These are phyloP conservation scores for Ptychodera flava DNA, from an alignment of 35 echinoderm and acorn worm genomes.

Conservation along the genomic window DNA sequence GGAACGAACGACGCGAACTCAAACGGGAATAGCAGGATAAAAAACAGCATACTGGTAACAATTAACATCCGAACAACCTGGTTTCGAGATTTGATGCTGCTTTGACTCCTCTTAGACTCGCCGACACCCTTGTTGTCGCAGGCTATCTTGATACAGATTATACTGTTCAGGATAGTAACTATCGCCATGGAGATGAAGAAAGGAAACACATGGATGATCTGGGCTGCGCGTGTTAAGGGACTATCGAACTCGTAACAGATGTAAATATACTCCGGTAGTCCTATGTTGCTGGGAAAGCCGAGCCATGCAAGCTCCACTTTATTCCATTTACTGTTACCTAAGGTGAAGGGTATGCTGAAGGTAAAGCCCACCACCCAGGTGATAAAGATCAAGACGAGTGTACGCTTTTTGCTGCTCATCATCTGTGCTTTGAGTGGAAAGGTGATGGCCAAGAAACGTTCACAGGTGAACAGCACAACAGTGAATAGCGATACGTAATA, in stretches of 20 bases:
- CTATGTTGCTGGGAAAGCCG: slow-evolving; percentile 23
- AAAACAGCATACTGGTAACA: slow-evolving; percentile 35
- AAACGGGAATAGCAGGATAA: slow-evolving; percentile 24
- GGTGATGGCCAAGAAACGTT: slow-evolving; percentile 29
- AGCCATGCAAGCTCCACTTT: not conserved
- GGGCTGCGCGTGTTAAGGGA: not conserved
- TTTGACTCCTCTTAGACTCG: not conserved
- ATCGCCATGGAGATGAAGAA: slow-evolving; percentile 21
- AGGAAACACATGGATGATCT: slow-evolving; percentile 26
- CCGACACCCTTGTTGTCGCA: not conserved
- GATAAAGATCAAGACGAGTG: slow-evolving; percentile 1
- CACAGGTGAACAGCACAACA: slow-evolving; percentile 27
- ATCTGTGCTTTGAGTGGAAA: slow-evolving; percentile 33
- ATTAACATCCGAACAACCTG: slow-evolving; percentile 43
- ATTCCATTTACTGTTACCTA: not conserved
- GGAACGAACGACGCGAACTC: slow-evolving; percentile 24
- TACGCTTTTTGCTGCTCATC: slow-evolving; percentile 21
- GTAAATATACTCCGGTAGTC: not conserved
- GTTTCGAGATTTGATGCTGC: slow-evolving; percentile 24
- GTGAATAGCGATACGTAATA: slow-evolving; percentile 30
- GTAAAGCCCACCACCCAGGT: slow-evolving; percentile 17
- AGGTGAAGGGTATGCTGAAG: slow-evolving; percentile 2
- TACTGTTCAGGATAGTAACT: slow-evolving; percentile 13
- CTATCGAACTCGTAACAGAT: not conserved
- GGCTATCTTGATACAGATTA: slow-evolving; percentile 11